These are phyloP conservation scores for Geotrypetes seraphini DNA, from an alignment of 2,797 vertebrate genomes.

Conservation along the genomic window DNA sequence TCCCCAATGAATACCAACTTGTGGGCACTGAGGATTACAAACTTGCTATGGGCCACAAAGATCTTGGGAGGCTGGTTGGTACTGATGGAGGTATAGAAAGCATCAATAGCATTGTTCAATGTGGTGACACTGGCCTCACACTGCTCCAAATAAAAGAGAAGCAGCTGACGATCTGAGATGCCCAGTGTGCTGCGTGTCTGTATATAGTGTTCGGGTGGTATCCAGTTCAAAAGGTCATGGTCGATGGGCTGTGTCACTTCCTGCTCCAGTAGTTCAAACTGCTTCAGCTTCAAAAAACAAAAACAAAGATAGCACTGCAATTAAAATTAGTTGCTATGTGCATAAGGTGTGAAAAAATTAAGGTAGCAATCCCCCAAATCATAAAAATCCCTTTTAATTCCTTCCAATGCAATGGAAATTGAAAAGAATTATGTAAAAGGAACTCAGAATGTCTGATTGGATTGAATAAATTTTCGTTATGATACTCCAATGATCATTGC, in stretches of 20 bases:
- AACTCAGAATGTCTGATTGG: no score
- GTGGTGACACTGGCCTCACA: slow-evolving; percentile 87
- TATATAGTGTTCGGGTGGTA: slow-evolving; percentile 59
- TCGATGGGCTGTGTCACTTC: slow-evolving; percentile 86
- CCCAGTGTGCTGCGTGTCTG: slow-evolving; percentile 54
- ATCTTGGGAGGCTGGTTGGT: slow-evolving; percentile 92
- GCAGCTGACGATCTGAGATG: slow-evolving; percentile 78
- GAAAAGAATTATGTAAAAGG: no score
- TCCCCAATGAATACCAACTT: slow-evolving; percentile 96
- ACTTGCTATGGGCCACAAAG: slow-evolving; percentile 93
- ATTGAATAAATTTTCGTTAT: no score
- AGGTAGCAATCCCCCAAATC: no score
- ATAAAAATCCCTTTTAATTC: no score
- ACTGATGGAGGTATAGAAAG: slow-evolving; percentile 80
- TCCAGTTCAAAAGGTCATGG: slow-evolving; percentile 86
- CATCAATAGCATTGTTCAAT: slow-evolving; percentile 82
- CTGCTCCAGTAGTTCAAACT: slow-evolving; percentile 91
- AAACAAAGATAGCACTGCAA: background rate
- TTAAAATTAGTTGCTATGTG: no score
- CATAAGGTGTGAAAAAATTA: no score
- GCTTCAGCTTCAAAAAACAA: slow-evolving; percentile 66
- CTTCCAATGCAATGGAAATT: no score
- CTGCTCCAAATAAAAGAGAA: slow-evolving; percentile 95
- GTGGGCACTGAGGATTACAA: slow-evolving; percentile 91
- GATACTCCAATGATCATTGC: no score